These are phyloP conservation scores for Schlechtendalia chinensis DNA, from an alignment of 1,140 invertebrate genomes.

Conservation along the genomic window DNA sequence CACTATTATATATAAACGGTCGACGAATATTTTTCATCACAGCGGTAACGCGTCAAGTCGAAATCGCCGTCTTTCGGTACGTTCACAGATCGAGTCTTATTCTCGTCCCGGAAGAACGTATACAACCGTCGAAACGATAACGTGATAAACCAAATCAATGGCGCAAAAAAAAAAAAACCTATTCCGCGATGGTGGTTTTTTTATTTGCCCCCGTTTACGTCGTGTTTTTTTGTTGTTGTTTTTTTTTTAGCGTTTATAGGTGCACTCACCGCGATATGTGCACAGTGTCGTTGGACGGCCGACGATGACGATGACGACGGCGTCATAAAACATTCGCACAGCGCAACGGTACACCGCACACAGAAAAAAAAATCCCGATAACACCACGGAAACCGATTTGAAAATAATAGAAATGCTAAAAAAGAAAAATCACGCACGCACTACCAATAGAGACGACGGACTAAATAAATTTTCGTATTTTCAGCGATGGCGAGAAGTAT, in stretches of 20 bases:
- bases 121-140: not conserved
- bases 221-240: not conserved
- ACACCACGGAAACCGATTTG: not conserved
- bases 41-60: no score
- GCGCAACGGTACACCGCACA: not conserved
- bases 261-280: constrained; percentile 7
- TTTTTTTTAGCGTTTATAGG: not conserved
- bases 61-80: not conserved
- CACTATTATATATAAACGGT: no score
- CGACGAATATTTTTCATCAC: no score
- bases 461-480: no score
- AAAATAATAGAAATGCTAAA: not conserved
- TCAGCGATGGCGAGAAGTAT: no score
- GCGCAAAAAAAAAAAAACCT: constrained; percentile 8
- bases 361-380: not conserved
- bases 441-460: not conserved
- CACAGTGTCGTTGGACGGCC: not conserved
- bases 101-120: not conserved
- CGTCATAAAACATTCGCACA: constrained; percentile 22
- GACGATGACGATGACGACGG: not conserved
- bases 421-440: not conserved
- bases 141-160: constrained; percentile 13
- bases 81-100: constrained; percentile 12
- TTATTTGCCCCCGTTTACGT: not conserved
- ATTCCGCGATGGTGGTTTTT: not conserved